Conservation (phyloP, 2,888 invertebrate species). For the Anoplius nigerrimus region DNA sequence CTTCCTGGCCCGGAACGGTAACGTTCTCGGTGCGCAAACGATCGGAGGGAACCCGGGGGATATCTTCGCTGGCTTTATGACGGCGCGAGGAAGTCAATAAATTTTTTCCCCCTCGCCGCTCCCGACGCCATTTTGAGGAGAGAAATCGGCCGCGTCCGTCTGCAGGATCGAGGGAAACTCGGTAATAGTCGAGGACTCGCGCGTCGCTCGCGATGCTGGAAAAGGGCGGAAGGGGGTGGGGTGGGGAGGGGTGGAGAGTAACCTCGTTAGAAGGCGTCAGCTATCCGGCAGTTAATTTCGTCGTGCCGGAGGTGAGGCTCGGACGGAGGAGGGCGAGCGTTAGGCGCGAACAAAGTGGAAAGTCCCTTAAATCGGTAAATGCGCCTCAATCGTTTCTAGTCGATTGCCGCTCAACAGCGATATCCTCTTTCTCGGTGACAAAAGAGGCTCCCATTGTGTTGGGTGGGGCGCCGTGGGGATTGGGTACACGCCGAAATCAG, state of each 20-base stretch:
- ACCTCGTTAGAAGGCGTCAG: not conserved
- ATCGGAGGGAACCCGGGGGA: no score
- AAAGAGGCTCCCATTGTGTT: conserved; percentile 45
- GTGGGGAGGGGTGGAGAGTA: not conserved
- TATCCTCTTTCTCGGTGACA: conserved; percentile 59
- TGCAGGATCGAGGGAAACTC: no score
- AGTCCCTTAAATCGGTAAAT: conserved; percentile 51
- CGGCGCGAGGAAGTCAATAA: no score
- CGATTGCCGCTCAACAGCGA: conserved; percentile 61
- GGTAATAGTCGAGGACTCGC: no score
- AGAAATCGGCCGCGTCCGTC: no score
- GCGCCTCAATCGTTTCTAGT: conserved; percentile 59
- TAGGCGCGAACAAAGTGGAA: conserved; percentile 38
- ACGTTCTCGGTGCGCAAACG: no score
- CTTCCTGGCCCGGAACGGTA: no score
- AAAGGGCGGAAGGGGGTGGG: no score
- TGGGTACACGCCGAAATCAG: conserved; percentile 47
- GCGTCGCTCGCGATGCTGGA: not conserved
- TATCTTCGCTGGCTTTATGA: no score
- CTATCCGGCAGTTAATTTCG: conserved; percentile 24
- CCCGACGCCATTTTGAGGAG: no score
- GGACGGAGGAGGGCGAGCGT: not conserved
- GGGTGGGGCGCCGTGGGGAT: conserved; percentile 8
- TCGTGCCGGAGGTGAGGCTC: conserved; percentile 1
- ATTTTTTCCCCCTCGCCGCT: no score